Evolutionary conservation across 1,140 invertebrate genomes (phyloP).

Genomic region (Popillia japonica): DNA sequence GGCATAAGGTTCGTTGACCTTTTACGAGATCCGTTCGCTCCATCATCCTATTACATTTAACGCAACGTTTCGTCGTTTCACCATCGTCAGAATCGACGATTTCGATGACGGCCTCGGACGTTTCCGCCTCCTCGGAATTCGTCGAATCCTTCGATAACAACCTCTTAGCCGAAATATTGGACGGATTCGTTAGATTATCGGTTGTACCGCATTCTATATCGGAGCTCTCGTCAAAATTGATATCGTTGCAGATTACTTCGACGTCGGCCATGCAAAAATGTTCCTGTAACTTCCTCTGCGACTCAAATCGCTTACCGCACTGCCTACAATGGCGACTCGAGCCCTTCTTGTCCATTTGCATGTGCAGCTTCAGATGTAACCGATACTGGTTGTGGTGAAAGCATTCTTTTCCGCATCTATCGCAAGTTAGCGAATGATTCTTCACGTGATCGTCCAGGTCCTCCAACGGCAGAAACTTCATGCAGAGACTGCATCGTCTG

Average conservation of each 20-base stretch:
- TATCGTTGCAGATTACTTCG: slow-evolving; percentile 26
- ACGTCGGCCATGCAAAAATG: not conserved
- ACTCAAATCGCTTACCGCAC: not conserved
- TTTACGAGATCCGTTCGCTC: not conserved
- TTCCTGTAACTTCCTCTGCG: not conserved
- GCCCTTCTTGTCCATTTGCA: not conserved
- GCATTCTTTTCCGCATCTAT: not conserved
- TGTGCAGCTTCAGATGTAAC: not conserved
- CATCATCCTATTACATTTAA: not conserved
- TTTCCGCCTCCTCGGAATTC: not conserved
- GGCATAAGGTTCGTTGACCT: not conserved
- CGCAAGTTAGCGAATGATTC: not conserved
- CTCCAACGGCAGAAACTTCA: not conserved
- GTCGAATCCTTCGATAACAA: too few species aligned
- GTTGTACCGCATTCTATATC: not conserved
- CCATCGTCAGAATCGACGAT: slow-evolving; percentile 22
- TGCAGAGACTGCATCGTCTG: not conserved
- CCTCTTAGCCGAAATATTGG: too few species aligned
- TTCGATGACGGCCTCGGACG: not conserved
- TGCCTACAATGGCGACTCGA: not conserved
- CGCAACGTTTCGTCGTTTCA: not conserved
- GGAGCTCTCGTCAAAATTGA: not conserved
- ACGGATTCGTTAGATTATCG: too few species aligned
- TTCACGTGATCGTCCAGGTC: not conserved
- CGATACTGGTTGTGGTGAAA: not conserved